Evolutionary conservation across 1,140 invertebrate genomes (phyloP).

Genomic region (Teleogryllus occipitalis): DNA sequence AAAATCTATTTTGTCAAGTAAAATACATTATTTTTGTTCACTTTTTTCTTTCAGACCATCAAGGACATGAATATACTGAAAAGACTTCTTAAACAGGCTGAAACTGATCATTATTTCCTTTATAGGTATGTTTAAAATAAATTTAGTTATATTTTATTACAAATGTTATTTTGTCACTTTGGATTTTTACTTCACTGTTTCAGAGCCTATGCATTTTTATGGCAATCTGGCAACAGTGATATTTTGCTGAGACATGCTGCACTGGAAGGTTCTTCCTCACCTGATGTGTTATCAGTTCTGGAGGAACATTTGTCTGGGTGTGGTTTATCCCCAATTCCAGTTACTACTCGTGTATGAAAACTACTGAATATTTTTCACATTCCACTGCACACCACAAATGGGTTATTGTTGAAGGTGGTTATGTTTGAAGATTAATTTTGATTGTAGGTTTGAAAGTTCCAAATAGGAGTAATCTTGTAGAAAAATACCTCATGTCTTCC

Average conservation of each 20-base stretch:
- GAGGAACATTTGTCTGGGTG: constrained; percentile 17
- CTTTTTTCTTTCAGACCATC: constrained; percentile 23
- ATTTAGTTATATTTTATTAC: neutral
- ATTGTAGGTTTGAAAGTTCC: too few relatives aligned
- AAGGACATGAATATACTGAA: constrained; percentile 24
- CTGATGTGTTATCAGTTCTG: constrained; percentile 19
- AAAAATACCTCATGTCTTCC: too few relatives aligned
- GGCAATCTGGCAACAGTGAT: constrained; percentile 23
- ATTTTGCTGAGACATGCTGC: constrained; percentile 20
- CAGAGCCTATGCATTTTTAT: constrained; percentile 22
- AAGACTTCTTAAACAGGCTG: constrained; percentile 22
- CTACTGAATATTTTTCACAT: too few relatives aligned
- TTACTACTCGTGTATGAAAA: too few relatives aligned
- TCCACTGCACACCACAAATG: too few relatives aligned
- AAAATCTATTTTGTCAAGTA: neutral
- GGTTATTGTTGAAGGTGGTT: too few relatives aligned
- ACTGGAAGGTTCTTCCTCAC: constrained; percentile 19
- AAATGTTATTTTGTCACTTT: neutral
- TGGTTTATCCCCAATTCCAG: neutral
- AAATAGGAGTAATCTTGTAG: too few relatives aligned
- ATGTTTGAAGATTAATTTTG: too few relatives aligned
- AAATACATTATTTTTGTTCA: neutral
- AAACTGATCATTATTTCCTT: constrained; percentile 22
- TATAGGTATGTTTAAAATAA: constrained; percentile 20
- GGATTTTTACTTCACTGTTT: neutral